Conservation (phyloP, 2,113 vertebrate genomes). For the Hylia prasina region DNA sequence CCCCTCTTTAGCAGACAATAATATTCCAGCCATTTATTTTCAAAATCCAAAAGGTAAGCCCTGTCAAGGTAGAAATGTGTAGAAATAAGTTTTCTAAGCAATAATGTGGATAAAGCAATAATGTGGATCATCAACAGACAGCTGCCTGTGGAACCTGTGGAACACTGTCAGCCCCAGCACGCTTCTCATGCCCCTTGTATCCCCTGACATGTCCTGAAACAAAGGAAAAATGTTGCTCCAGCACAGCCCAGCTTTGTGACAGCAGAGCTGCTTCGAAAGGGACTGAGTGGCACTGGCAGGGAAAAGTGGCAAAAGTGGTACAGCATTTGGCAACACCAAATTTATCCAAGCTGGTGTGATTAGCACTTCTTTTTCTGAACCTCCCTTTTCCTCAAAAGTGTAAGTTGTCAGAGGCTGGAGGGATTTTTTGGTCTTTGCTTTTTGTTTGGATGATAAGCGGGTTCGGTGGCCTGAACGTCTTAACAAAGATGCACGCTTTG, state of each 20-base stretch:
- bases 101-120: not conserved
- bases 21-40: conserved; percentile 13
- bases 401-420: not conserved
- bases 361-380: not conserved
- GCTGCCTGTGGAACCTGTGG: not conserved
- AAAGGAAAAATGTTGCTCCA: not conserved
- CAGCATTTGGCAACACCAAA: not conserved
- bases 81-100: conserved; percentile 42
- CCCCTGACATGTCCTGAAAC: not conserved
- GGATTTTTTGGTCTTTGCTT: not conserved
- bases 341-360: not conserved
- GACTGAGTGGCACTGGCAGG: not conserved
- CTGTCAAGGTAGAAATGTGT: conserved; percentile 27
- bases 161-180: accelerated
- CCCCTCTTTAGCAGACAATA: not conserved
- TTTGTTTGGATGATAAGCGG: not conserved
- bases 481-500: not conserved
- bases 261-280: not conserved
- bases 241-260: not conserved
- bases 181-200: not conserved
- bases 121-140: not conserved
- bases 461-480: not conserved
- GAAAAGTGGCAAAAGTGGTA: not conserved
- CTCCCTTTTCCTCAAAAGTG: not conserved
- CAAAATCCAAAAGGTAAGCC: conserved; percentile 34